Percentiles rank a stretch among this genome's conserved stretches.
phyloP scores from a whole-genome alignment of 2,113 vertebrate species.

The Nannospalax galili region DNA sequence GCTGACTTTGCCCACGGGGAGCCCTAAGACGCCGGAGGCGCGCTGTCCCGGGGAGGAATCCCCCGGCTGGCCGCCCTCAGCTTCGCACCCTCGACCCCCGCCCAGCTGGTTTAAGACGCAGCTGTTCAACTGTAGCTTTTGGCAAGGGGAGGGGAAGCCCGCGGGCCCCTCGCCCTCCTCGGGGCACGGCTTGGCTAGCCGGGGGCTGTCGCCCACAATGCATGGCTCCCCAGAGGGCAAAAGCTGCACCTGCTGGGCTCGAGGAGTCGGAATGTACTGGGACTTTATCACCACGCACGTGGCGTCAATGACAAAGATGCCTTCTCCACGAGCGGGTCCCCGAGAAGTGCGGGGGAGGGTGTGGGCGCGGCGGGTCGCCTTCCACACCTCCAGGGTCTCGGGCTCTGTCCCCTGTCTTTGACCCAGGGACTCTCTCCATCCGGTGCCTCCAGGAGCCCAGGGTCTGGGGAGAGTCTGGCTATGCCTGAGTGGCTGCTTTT shows the following conservation, averaged over 20 bases:
- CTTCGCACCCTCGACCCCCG: not conserved
- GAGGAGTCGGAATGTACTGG: slow-evolving; percentile 88
- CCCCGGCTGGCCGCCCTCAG: slow-evolving; percentile 39
- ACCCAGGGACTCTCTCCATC: slow-evolving; percentile 56
- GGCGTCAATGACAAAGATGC: slow-evolving; percentile 90
- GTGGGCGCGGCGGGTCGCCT: slow-evolving; percentile 56
- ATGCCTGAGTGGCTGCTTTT: slow-evolving; percentile 42
- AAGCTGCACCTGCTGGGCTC: slow-evolving; percentile 84
- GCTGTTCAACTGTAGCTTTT: not conserved
- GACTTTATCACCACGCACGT: slow-evolving; percentile 92
- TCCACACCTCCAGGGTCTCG: slow-evolving; percentile 24
- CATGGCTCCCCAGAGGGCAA: not conserved
- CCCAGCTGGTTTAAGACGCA: not conserved
- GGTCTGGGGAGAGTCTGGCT: slow-evolving; percentile 81
- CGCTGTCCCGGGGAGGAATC: slow-evolving; percentile 81
- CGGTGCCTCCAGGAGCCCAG: slow-evolving; percentile 79
- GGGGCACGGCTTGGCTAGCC: not conserved
- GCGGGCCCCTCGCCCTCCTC: slow-evolving; percentile 32
- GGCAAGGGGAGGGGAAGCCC: not conserved
- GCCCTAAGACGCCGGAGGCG: slow-evolving; percentile 84
- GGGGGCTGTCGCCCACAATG: not conserved
- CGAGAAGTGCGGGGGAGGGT: slow-evolving; percentile 70
- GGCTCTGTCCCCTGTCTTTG: not conserved
- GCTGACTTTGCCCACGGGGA: slow-evolving; percentile 69
- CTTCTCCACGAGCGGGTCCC: slow-evolving; percentile 53